Percentiles rank a stretch among this genome's conserved stretches.
Conservation (phyloP, 2,113 vertebrate genomes). For the Procapra przewalskii region DNA sequence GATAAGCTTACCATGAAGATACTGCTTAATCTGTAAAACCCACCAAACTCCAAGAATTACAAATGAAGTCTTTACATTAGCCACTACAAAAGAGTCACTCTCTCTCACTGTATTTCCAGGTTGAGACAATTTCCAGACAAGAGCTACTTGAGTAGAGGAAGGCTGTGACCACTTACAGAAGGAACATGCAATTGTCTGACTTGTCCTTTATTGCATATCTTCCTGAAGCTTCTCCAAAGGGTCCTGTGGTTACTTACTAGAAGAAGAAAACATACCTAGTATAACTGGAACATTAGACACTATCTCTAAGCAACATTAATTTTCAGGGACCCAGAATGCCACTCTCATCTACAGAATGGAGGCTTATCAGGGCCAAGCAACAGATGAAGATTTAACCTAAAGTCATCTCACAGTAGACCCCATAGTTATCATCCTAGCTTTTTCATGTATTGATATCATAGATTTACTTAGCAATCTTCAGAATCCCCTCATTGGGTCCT, state of each 20-base stretch:
- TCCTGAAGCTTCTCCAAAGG: background rate
- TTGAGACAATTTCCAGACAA: background rate
- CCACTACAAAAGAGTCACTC: background rate
- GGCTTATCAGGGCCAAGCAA: background rate
- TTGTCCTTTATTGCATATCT: background rate
- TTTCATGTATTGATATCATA: background rate
- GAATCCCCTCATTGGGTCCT: background rate
- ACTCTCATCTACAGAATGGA: background rate
- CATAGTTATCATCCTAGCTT: background rate
- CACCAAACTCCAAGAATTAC: background rate
- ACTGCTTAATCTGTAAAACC: background rate
- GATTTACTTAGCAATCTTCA: background rate
- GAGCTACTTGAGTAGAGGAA: background rate
- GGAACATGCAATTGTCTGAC: background rate
- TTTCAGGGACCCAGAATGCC: background rate
- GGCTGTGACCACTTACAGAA: background rate
- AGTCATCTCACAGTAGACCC: background rate
- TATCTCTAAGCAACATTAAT: background rate
- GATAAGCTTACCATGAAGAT: background rate
- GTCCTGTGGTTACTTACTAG: background rate
- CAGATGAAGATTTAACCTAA: background rate
- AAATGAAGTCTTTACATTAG: background rate
- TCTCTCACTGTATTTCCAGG: background rate
- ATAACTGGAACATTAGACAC: background rate
- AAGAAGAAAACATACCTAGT: background rate